Evolutionary conservation across 2,113 vertebrate genomes (phyloP).

Genomic region (Meriones unguiculatus): DNA sequence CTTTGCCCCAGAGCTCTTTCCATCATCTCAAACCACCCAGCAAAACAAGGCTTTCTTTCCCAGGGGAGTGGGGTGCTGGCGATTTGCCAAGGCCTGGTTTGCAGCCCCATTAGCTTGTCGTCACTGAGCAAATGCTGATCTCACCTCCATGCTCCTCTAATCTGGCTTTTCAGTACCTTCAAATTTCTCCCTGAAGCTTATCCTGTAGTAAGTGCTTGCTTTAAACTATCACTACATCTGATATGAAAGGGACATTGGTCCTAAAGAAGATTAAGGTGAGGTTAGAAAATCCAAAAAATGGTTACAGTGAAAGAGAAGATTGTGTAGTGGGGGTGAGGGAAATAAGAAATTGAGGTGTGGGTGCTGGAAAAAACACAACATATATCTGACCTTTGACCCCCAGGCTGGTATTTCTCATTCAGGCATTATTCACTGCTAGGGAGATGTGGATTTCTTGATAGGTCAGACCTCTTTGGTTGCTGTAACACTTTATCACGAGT

Average conservation of each 20-base stretch:
- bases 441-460: background rate
- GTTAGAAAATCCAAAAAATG: conserved; percentile 2
- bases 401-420: background rate
- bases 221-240: conserved; percentile 42
- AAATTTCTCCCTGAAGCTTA: conserved; percentile 52
- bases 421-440: background rate
- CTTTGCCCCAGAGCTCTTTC: background rate
- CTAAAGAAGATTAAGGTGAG: conserved; percentile 53
- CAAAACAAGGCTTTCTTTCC: conserved; percentile 13
- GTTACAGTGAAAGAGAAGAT: conserved; percentile 8
- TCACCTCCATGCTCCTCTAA: conserved; percentile 12
- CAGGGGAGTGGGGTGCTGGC: conserved; percentile 24
- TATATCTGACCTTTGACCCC: background rate
- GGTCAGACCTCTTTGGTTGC: background rate
- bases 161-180: conserved; percentile 55
- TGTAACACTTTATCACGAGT: background rate
- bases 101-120: conserved; percentile 46
- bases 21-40: background rate
- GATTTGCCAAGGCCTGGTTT: background rate
- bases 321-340: background rate
- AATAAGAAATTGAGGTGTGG: background rate
- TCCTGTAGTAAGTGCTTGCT: conserved; percentile 32
- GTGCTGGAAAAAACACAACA: background rate
- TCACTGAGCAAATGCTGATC: conserved; percentile 19
- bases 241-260: conserved; percentile 47